These are phyloP conservation scores for Pteropus alecto DNA, from an alignment of 2,113 vertebrate species.

Conservation along the genomic window DNA sequence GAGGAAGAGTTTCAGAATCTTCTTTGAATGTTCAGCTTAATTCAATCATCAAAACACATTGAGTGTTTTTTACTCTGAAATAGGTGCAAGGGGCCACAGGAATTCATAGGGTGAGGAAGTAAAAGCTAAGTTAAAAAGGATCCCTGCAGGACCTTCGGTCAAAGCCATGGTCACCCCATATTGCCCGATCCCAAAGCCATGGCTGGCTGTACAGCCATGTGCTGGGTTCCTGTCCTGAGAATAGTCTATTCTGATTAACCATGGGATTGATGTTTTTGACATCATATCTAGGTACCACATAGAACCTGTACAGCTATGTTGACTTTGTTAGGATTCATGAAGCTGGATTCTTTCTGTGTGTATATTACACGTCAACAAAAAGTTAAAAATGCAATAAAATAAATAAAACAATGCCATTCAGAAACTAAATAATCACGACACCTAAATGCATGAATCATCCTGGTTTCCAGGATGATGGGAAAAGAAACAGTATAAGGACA, in stretches of 20 bases:
- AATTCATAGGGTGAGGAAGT: neutral
- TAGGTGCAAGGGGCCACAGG: neutral
- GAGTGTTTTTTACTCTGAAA: neutral
- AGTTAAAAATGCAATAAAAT: neutral
- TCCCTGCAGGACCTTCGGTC: neutral
- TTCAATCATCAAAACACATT: neutral
- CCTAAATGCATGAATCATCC: neutral
- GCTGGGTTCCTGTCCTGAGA: neutral
- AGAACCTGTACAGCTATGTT: neutral
- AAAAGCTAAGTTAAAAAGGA: neutral
- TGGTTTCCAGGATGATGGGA: neutral
- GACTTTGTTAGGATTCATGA: neutral
- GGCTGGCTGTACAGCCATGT: too few species aligned
- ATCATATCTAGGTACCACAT: neutral
- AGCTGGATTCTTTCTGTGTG: neutral
- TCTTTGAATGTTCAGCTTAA: neutral
- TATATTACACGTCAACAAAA: neutral
- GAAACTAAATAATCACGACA: neutral
- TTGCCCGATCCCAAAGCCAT: neutral
- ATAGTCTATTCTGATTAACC: neutral
- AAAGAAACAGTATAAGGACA: neutral
- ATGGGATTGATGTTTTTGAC: neutral
- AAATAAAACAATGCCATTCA: neutral
- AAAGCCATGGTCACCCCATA: neutral
- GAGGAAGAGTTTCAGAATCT: neutral